These are phyloP conservation scores for Heteropelma amictum DNA, from an alignment of 2,888 invertebrate species.

Conservation along the genomic window DNA sequence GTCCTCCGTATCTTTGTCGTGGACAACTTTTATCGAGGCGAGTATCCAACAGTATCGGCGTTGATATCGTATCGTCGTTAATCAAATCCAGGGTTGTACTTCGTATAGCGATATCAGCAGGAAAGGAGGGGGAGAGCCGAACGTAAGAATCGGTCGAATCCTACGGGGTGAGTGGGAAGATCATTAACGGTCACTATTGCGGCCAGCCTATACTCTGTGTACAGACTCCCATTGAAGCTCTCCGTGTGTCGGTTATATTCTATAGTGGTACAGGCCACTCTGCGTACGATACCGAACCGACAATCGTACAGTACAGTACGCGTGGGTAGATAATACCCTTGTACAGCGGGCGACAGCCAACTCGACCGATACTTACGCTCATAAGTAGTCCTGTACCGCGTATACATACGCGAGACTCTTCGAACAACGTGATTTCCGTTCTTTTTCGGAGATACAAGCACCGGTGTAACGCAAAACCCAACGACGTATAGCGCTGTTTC, in stretches of 20 bases:
- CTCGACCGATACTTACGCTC: constrained; percentile 58
- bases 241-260: no score
- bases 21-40: not conserved
- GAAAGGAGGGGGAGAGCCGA: constrained; percentile 12
- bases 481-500: no score
- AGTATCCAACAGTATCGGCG: not conserved
- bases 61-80: not conserved
- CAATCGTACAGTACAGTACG: constrained; percentile 23
- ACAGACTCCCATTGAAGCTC: no score
- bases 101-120: not conserved
- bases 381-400: constrained; percentile 46
- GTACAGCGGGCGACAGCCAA: constrained; percentile 49
- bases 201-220: constrained; percentile 32
- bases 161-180: constrained; percentile 56
- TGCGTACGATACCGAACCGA: constrained; percentile 12
- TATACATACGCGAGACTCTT: constrained; percentile 34
- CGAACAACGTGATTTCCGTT: constrained; percentile 59
- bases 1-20: no score
- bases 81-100: constrained; percentile 2
- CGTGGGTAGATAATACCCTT: constrained; percentile 62
- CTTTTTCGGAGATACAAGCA: constrained; percentile 51
- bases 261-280: not conserved
- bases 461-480: constrained; percentile 10
- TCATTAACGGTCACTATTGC: constrained; percentile 59
- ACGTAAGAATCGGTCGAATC: constrained; percentile 52